Evolutionary conservation across 2,797 vertebrate genomes (phyloP).

Genomic region (Varecia variegata): DNA sequence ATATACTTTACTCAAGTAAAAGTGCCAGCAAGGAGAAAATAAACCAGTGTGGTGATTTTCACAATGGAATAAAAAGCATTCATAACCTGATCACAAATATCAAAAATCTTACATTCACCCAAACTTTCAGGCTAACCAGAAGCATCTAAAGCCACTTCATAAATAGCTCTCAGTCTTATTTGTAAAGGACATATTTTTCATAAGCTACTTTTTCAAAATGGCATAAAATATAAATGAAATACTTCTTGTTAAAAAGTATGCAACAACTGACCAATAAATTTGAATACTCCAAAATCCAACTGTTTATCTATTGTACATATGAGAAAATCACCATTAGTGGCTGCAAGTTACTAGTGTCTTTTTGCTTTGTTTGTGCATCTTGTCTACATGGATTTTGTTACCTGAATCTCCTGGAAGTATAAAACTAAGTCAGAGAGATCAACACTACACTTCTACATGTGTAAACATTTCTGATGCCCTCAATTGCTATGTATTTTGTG

Average conservation of each 20-base stretch:
- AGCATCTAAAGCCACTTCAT: background rate
- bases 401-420: background rate
- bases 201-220: background rate
- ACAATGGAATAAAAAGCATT: background rate
- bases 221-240: background rate
- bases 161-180: background rate
- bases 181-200: background rate
- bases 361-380: background rate
- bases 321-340: background rate
- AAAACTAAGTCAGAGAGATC: background rate
- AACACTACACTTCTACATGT: background rate
- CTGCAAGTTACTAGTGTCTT: background rate
- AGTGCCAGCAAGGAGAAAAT: background rate
- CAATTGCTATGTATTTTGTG: background rate
- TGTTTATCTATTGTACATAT: background rate
- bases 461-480: background rate
- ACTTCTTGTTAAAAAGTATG: background rate
- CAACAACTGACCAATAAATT: background rate
- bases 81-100: background rate
- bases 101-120: background rate
- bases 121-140: background rate
- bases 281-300: background rate
- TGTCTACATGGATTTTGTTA: background rate
- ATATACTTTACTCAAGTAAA: background rate
- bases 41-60: background rate